Percentiles rank a stretch among this genome's conserved stretches.
phyloP scores from a whole-genome alignment of 2,888 invertebrate genomes.

The Amaurobius ferox region DNA sequence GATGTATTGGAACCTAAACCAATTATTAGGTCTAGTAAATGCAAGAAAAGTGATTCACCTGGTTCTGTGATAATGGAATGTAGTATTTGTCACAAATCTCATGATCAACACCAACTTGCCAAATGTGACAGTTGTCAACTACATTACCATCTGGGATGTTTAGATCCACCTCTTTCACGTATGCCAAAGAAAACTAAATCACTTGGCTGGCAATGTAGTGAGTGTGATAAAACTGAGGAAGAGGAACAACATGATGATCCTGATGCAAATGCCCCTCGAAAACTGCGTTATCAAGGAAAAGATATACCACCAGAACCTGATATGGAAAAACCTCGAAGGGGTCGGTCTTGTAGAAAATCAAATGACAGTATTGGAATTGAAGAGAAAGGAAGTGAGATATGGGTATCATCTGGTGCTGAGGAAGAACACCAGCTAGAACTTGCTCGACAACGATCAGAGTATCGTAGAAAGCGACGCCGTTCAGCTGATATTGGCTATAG shows the following conservation, averaged over 20 bases:
- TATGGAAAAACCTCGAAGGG: slow-evolving; percentile 41
- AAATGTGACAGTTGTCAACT: slow-evolving; percentile 96
- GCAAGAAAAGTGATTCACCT: slow-evolving; percentile 73
- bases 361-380: slow-evolving; percentile 53
- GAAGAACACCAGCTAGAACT: slow-evolving; percentile 47
- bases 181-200: slow-evolving; percentile 97
- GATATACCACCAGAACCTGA: slow-evolving; percentile 43
- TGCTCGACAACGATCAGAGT: slow-evolving; percentile 36
- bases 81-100: slow-evolving; percentile 89
- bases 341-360: slow-evolving; percentile 57
- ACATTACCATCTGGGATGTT: slow-evolving; percentile 94
- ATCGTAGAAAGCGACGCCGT: slow-evolving; percentile 41
- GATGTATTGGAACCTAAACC: slow-evolving; percentile 75
- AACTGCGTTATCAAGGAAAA: slow-evolving; percentile 57
- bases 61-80: slow-evolving; percentile 79
- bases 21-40: slow-evolving; percentile 75
- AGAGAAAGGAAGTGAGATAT: slow-evolving; percentile 59
- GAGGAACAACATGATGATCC: slow-evolving; percentile 61
- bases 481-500: slow-evolving; percentile 65
- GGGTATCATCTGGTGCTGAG: slow-evolving; percentile 67
- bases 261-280: slow-evolving; percentile 69
- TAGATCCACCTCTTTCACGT: slow-evolving; percentile 93
- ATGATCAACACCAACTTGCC: slow-evolving; percentile 94
- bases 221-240: slow-evolving; percentile 72
- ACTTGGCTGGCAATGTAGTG: slow-evolving; percentile 86